Evolutionary conservation across 2,113 vertebrate species (phyloP).

Genomic region (Triplophysa tibetana): DNA sequence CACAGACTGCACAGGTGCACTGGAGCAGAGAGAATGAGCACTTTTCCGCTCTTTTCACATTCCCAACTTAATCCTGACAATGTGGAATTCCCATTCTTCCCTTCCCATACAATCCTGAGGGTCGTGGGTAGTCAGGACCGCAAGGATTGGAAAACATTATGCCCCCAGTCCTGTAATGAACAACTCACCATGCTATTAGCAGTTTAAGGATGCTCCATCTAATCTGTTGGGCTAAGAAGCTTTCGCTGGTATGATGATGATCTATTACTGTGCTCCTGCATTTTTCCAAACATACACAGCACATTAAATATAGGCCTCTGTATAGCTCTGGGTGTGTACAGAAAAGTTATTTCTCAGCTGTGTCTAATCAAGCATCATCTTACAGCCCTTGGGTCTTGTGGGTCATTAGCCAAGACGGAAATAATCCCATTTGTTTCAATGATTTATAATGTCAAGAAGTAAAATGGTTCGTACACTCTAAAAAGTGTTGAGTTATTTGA

Average conservation of each 20-base stretch:
- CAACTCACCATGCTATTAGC: background rate
- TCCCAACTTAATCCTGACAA: constrained; percentile 43
- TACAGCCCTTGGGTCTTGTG: background rate
- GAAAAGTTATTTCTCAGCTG: background rate
- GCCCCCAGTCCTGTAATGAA: background rate
- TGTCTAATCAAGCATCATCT: constrained; percentile 8
- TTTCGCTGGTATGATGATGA: background rate
- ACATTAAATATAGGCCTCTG: background rate
- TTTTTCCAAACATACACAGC: constrained; percentile 9
- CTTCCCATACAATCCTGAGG: constrained; percentile 9
- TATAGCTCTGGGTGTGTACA: background rate
- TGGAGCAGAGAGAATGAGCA: constrained; percentile 39
- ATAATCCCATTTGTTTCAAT: background rate
- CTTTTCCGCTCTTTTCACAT: constrained; percentile 22
- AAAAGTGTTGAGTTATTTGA: no score
- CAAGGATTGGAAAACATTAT: constrained; percentile 29
- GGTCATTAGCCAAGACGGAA: constrained; percentile 24
- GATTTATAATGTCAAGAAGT: background rate
- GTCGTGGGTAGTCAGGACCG: background rate
- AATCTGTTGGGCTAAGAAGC: background rate
- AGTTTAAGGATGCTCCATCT: background rate
- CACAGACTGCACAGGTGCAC: constrained; percentile 48
- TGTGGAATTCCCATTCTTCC: constrained; percentile 26
- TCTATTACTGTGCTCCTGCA: background rate
- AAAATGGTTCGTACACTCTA: no score